These are phyloP conservation scores for Adineta ricciae DNA, from an alignment of 2,888 invertebrate species.

Conservation along the genomic window DNA sequence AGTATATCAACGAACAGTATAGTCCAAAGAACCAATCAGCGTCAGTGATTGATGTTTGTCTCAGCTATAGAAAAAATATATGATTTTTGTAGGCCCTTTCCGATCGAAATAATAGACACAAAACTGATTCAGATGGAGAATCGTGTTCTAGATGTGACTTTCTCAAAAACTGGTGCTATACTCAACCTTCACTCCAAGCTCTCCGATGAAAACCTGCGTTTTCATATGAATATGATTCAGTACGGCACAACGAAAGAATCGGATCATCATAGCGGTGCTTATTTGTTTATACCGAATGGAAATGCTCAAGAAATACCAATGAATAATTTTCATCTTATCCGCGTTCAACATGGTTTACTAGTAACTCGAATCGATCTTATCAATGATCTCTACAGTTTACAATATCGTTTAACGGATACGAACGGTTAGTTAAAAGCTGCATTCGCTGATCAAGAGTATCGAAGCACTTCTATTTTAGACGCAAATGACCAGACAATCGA, in stretches of 20 bases:
- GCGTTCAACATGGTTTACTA: neutral
- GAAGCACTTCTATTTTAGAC: too few relatives aligned
- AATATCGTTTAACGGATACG: neutral
- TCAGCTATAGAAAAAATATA: too few relatives aligned
- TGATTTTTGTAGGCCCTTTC: neutral
- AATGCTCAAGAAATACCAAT: neutral
- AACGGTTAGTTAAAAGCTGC: neutral
- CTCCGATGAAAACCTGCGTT: neutral
- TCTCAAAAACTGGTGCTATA: slow-evolving; percentile 23
- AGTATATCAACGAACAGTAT: neutral
- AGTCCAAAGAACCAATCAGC: neutral
- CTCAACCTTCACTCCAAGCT: neutral
- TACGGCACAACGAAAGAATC: slow-evolving; percentile 58
- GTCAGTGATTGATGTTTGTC: neutral
- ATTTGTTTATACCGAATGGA: slow-evolving; percentile 71
- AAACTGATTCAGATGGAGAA: neutral
- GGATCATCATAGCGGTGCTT: slow-evolving; percentile 74
- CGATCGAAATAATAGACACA: neutral
- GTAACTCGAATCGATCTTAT: neutral
- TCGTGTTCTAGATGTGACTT: neutral
- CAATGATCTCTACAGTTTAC: neutral
- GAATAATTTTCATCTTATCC: neutral
- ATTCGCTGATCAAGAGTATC: too few relatives aligned
- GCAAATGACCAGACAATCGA: neutral
- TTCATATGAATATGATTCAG: slow-evolving; percentile 44